These are phyloP conservation scores for Eupithecia insigniata DNA, from an alignment of 2,888 invertebrate genomes.

Conservation along the genomic window DNA sequence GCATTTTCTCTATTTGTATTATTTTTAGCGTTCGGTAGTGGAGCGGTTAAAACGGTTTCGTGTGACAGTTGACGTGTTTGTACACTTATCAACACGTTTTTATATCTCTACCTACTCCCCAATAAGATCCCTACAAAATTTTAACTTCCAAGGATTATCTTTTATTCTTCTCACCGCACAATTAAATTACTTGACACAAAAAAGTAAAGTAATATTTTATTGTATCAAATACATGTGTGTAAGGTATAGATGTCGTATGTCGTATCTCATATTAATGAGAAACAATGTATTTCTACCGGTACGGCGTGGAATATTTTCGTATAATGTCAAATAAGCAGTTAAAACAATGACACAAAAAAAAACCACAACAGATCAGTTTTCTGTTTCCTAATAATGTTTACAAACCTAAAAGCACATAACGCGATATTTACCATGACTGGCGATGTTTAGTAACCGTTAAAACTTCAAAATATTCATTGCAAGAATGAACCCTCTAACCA, in stretches of 20 bases:
- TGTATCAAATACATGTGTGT: no score
- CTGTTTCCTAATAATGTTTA: not conserved
- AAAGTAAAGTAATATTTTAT: no score
- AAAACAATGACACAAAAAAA: no score
- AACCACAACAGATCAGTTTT: not conserved
- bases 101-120: not conserved
- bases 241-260: no score
- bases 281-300: no score
- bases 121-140: not conserved
- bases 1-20: conserved; percentile 33
- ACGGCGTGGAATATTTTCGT: no score
- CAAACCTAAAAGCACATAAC: not conserved
- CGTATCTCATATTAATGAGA: no score
- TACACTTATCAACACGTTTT: not conserved
- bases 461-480: not conserved
- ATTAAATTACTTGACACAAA: no score
- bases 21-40: conserved; percentile 11
- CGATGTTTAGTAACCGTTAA: not conserved
- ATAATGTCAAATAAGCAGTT: no score
- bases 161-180: not conserved
- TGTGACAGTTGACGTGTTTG: not conserved
- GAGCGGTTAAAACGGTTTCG: not conserved
- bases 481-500: not conserved
- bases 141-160: not conserved
- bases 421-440: not conserved